Base-by-base conservation (phyloP, 2,888 invertebrate species). In the Resseliella maxima region DNA sequence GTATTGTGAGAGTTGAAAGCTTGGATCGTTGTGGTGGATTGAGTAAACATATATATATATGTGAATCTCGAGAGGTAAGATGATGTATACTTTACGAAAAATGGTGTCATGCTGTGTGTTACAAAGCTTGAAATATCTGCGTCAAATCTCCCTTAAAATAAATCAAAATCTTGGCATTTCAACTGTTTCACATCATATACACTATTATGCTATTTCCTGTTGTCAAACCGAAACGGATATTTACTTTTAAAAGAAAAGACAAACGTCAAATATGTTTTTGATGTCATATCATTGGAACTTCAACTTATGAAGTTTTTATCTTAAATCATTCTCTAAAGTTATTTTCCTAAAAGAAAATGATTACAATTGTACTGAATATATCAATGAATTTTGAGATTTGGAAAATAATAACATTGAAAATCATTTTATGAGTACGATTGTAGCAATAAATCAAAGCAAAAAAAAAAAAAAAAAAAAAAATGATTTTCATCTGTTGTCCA, bases 131-230 rank as follows among this genome's bases (percentile, higher is more conserved):
- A 18, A 50, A 50, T 50, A 18, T 50, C 18, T 50, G 18, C 8
- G 46, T 50, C 46, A 41, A 41, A 41, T 41, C 12, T 41, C 12
- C 41, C 12, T 12, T 15, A 18, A 50, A 59, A 24, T 59, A 59
- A 59, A 59, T 72, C 72, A 72, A 59, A 59, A 24, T 2, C 5
- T 24, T 72, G 31, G 8, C 31, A 2, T 72, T 27, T 72, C 72
- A 31, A 72, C 12, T 72, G 72, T 18, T 72, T 72, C 35, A 21
- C 27, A 72, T 72, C 72, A 27, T 72, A 31, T 15, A 15, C 35
- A 72, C 31, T 72, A 72, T 72, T 72, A 35, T 18, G 24, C 59
- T 21, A 72, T 72, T 72, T 72, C 72, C 72, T 72, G 72, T 72
- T 31, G 72, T 72, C 72, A 72, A 31, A 5, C 72, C 15, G 31